phyloP scores from a whole-genome alignment of 2,113 vertebrate species.

The Barbus barbus region DNA sequence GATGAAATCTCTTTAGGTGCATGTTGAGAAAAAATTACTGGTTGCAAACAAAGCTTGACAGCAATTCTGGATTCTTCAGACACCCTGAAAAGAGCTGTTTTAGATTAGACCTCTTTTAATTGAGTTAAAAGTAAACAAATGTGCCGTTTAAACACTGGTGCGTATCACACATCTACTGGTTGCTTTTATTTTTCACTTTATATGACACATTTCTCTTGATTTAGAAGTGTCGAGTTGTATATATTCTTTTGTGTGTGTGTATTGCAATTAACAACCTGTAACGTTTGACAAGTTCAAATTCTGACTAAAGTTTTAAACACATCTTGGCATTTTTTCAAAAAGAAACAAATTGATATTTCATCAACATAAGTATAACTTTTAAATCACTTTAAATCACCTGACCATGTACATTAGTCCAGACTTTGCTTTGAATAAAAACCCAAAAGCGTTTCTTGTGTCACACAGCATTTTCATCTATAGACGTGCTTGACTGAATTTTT shows the following conservation, averaged over 20 bases:
- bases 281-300: not conserved
- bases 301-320: not conserved
- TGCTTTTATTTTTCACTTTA: not conserved
- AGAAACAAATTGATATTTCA: not conserved
- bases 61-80: not conserved
- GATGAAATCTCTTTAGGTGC: not conserved
- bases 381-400: not conserved
- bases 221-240: not conserved
- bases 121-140: not conserved
- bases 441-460: not conserved
- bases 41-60: not conserved
- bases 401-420: not conserved
- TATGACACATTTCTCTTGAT: not conserved
- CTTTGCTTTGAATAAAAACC: not conserved
- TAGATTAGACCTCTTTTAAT: not conserved
- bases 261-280: slow-evolving; percentile 2
- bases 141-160: not conserved
- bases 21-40: not conserved
- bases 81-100: not conserved
- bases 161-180: not conserved
- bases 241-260: not conserved
- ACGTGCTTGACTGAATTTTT: not conserved
- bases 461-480: not conserved
- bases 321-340: not conserved
- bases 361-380: not conserved